Conservation (phyloP, 2,888 invertebrate genomes). For the Drosophila nigricruria region DNA sequence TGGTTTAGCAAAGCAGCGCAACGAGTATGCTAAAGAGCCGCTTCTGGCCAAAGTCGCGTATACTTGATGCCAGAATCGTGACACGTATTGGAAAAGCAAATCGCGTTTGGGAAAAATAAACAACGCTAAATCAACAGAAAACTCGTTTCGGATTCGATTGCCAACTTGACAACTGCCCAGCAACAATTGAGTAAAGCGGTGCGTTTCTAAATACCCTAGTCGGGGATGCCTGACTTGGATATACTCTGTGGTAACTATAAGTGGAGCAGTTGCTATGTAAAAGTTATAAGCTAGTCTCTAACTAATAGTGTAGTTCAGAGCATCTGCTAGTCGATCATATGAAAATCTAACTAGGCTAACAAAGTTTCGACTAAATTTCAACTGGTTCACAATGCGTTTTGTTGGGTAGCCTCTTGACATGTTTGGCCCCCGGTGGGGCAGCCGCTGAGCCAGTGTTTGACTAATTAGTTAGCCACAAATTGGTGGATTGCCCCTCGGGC, state of each 20-base stretch:
- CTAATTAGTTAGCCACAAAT: slow-evolving; percentile 62
- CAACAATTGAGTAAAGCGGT: slow-evolving; percentile 15
- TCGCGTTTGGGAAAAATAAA: slow-evolving; percentile 57
- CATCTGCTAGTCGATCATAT: not conserved
- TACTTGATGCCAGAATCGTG: slow-evolving; percentile 67
- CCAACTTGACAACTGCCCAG: slow-evolving; percentile 28
- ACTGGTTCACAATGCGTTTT: slow-evolving; percentile 37
- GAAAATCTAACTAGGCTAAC: slow-evolving; percentile 17
- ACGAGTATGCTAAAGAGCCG: slow-evolving; percentile 25
- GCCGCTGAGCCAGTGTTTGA: slow-evolving; percentile 20
- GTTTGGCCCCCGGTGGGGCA: slow-evolving; percentile 23
- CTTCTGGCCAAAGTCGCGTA: slow-evolving; percentile 36
- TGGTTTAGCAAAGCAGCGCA: slow-evolving; percentile 5
- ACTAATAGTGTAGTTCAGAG: not conserved
- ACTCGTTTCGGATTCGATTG: slow-evolving; percentile 60
- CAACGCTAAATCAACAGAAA: slow-evolving; percentile 50
- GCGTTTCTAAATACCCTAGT: slow-evolving; percentile 32
- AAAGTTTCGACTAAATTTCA: slow-evolving; percentile 1
- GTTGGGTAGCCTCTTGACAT: slow-evolving; percentile 37
- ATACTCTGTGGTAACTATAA: no score
- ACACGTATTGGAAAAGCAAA: slow-evolving; percentile 67
- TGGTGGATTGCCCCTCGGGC: slow-evolving; percentile 33
- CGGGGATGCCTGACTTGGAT: no score
- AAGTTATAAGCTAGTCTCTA: no score
- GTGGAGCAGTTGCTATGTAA: not conserved